Evolutionary conservation across 2,888 invertebrate genomes (phyloP), one percentile per base, ranked within the genome.

Genomic region (Torymus aiolomorphi): DNA sequence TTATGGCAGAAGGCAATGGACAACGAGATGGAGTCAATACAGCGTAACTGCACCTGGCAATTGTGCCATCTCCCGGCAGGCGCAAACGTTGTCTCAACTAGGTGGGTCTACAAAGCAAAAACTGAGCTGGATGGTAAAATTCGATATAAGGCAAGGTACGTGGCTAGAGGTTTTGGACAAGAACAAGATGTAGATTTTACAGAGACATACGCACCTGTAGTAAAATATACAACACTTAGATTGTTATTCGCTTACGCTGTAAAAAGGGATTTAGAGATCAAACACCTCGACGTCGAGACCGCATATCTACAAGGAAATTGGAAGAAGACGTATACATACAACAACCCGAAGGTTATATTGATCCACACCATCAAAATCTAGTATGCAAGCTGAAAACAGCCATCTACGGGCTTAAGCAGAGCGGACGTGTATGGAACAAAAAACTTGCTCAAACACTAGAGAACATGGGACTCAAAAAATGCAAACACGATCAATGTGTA

Each of bases 161-260:
- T 54, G 54, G 54, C 54, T 54, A 54, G n/a, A 54, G 54, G 54
- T n/a, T 54, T n/a, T 13, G n/a, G 54, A n/a, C 54, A 54, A n/a
- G 54, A 54, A n/a, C 54, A 14, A 4, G 14, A n/a, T 0, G 5
- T 54, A n/a, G 54, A 54, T n/a, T 1, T 54, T n/a, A 54, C 54
- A n/a, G 54, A 81, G 52, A 81, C 81, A n/a, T 66, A 56, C 54
- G 74, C 78, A 51, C 75, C 78, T n/a, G 78, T 81, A 0, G 71
- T 81, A n/a, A 74, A 69, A 18, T 65, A 63, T 42, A 54, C 69
- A 18, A 70, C 71, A n/a, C 56, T 81, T 16, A 74, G 78, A 71
- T 57, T 81, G n/a, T 24, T 81, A 66, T 65, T 81, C 16, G 78
- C 80, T 49, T 57, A 75, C 1, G 49, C 70, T 8, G 75, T 2